Evolutionary conservation across 2,797 vertebrate genomes (phyloP), one percentile per base, ranked within the genome.

Genomic region (Simalia tracyae): DNA sequence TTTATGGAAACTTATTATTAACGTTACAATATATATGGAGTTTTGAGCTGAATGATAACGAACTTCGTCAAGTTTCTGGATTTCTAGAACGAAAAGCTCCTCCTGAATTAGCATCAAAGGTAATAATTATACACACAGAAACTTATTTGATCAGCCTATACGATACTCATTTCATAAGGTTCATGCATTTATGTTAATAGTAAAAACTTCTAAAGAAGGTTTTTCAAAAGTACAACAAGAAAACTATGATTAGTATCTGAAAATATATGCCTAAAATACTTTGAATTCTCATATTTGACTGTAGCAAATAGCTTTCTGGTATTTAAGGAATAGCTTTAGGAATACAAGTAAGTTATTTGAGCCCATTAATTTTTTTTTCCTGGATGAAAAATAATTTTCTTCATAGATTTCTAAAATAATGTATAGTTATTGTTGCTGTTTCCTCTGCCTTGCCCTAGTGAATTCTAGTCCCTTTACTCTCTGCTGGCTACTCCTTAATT

Each of bases 1-100:
- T 98, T 54, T 99, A 99, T 57, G 99, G 98, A 76, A 98, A 99
- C 97, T 96, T 99, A 85, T 94, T 99, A 90, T 96, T 99, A 61
- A 97, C 98, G 0, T 97, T 99, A 93, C 99, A 99, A 95, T 99
- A 99, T 95, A 99, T 99, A 93, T 99, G 98, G 98, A 99, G 98
- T 93, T 98, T 99, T 94, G 97, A 99, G 57, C 97, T 96, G 60
- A 88, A 36, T 2, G 24, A 96, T 36, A 92, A 98, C 2, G 64
- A 95, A 1, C 96, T 98, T 93, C 97, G 97, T 94, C 93, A 96
- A 1, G 96, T 98, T 63, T 94, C 98, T 0, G 99, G 98, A 19
- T 97, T 99, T 95, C 98, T 99, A 93, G 97, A 98, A 93, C 97
- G 97, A 93, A 98, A 98, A 94, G 85, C 96, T 0, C 98, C 98